These are phyloP conservation scores for Microcebus jonahi DNA, from an alignment of 2,113 vertebrate genomes.

Conservation along the genomic window DNA sequence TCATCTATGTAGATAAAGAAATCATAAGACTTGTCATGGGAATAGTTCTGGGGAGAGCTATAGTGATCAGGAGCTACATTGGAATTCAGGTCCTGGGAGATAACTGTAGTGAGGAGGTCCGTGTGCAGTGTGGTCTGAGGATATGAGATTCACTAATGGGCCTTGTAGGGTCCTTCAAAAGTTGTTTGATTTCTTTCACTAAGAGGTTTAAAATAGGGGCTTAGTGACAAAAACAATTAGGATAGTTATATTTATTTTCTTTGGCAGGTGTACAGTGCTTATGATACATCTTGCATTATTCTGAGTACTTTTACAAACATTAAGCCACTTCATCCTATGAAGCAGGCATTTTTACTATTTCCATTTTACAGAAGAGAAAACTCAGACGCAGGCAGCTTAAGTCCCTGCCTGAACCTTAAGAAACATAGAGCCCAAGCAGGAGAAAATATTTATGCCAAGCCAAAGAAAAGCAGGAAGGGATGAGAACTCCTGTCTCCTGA, in stretches of 20 bases:
- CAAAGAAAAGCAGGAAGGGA: background rate
- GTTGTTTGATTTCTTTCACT: background rate
- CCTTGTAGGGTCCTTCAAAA: background rate
- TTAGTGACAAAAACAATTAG: background rate
- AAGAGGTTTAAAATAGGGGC: background rate
- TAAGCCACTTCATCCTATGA: background rate
- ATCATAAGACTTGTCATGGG: background rate
- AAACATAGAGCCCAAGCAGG: background rate
- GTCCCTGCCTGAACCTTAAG: background rate
- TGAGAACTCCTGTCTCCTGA: background rate
- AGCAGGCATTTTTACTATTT: background rate
- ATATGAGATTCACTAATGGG: background rate
- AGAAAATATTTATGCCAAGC: background rate
- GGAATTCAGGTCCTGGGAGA: rapidly evolving
- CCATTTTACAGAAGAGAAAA: background rate
- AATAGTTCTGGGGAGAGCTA: too few relatives aligned
- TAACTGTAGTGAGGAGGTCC: too few relatives aligned
- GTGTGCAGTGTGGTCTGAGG: background rate
- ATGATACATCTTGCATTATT: background rate
- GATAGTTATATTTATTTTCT: background rate
- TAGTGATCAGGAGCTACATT: too few relatives aligned
- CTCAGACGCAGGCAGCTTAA: background rate
- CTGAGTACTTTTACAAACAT: background rate
- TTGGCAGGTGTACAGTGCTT: background rate
- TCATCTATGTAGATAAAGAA: background rate